Base-by-base conservation (phyloP, 1,140 invertebrate species). In the Delia radicum region DNA sequence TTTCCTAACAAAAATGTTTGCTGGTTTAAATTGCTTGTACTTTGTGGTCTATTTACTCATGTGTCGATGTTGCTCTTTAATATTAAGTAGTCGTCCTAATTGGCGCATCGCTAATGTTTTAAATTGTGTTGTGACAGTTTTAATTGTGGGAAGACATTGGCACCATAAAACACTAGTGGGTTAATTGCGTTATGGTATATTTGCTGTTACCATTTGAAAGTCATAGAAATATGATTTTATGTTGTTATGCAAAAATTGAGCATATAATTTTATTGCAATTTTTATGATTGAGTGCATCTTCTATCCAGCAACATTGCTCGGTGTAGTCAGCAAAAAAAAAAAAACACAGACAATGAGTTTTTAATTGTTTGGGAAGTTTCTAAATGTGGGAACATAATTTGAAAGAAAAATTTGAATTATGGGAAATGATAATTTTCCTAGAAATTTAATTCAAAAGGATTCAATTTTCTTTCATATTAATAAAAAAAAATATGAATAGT, bases 161-260 rank as follows among this genome's bases (percentile, higher is more conserved):
- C 37, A 6, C 27, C 29, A 7, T 24, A 13, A 63, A 13, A 2
- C 63, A 65, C 46, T 7, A 15, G n/a, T n/a, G n/a, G n/a, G n/a
- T 55, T 76, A 76, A 76, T 76, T 63, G 62, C 75, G 72, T 65
- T 48, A 74, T 69, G 75, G 61, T 62, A 15, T 33, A 76, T 74
- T 76, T 76, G 46, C 4, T 75, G 8, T 55, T 31, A 1, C 15
- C 10, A 10, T 27, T 55, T 27, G 2, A 13, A 2, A 33, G 65
- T 21, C 29, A 21, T 2, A 42, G n/a, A 42, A 24, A 33, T 33
- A 2, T 69, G 31, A 65, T 65, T 65, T 69, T 69, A 84, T 84
- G 82, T 84, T 84, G 82, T 84, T 84, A 84, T 84, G 82, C 82
- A 84, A 84, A 84, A 84, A 84, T 84, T 79, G 79, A 75, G 82